Evolutionary conservation across 2,797 vertebrate genomes (phyloP), one percentile per base, ranked within the genome.

Genomic region (Poecilia gillii): DNA sequence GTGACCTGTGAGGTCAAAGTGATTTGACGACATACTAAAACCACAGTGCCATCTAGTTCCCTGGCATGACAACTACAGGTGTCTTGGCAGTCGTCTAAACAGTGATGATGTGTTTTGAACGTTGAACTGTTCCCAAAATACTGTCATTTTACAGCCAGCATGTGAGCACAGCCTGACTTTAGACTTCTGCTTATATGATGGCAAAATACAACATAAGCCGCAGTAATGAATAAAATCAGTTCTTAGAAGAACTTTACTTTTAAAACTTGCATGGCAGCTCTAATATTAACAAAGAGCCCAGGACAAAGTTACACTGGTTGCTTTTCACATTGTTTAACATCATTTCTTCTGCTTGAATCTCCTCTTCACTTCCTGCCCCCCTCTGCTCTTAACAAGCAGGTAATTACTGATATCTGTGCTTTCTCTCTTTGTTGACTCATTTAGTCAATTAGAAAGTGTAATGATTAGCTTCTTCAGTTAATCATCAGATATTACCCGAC

Each of bases 381-480:
- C 88, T 90, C 87, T 81, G 87, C 90, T 89, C 84, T 78, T 28
- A 45, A 71, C 80, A 62, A 64, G 43, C 78, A 73, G 86, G 73
- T 93, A 91, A 94, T 95, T 92, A 90, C 93, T 89, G 83, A 90
- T 82, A 84, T 91, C 84, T 94, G 93, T 95, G 95, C 92, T 90
- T 86, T 79, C 75, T 87, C 78, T 90, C 90, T 93, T 92, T 93
- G 90, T 93, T 85, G 41, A 83, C 87, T 92, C 86, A 94, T 96
- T 95, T 93, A 91, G 90, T 86, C 92, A 94, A 95, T 96, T 96
- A 96, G 88, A 88, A 87, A 90, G 71, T 71, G 74, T 92, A 95
- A 93, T 93, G 91, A 95, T 95, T 87, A 95, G 90, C 92, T 92
- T 91, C 89, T 93, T 85, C 80, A 85, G 89, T 85, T 94, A 95